Evolutionary conservation across 2,888 invertebrate genomes (phyloP), one percentile per base, ranked within the genome.

Genomic region (Hipparchia semele): DNA sequence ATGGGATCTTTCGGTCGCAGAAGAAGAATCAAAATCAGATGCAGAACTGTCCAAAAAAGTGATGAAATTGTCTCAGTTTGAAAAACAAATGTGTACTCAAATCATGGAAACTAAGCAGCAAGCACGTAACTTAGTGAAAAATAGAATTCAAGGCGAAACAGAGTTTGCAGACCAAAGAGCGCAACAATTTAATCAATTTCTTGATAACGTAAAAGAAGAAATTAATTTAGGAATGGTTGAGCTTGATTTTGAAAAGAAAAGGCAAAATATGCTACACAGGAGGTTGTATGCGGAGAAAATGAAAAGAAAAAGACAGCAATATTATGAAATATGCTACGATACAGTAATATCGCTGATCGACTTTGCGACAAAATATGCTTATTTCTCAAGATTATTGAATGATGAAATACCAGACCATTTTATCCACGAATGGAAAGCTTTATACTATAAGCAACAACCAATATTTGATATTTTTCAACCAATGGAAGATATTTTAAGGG

Each of bases 21-120:
- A 94, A 80, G 94, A 95, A 84, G 95, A 95, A 80, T 82, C 84
- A 9, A 90, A 91, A 76, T 85, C 94, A 46, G 94, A 95, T 76
- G 86, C 87, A 61, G 87, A 91, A 12, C 86, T 96, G 10, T 93
- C 94, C 0, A 91, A 91, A 72, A 95, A 95, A 79, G 91, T 96
- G 5, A 85, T 96, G 83, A 95, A 95, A 80, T 92, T 96, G 74
- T 95, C 96, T 0, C 90, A 94, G 62, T 96, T 95, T 83, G 96
- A 96, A 81, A 96, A 96, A 82, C 95, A 95, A 85, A 95, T 96
- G 90, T 91, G 95, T 65, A 94, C 94, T 56, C 95, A 95, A 86
- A 87, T 96, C 73, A 94, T 94, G 85, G 95, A 96, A 83, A 94
- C 96, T 0, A 94, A 95, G 70, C 91, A 95, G 67, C 94, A 95